phyloP scores from a whole-genome alignment of 1,140 invertebrate species.

The Lepidurus couesii region DNA sequence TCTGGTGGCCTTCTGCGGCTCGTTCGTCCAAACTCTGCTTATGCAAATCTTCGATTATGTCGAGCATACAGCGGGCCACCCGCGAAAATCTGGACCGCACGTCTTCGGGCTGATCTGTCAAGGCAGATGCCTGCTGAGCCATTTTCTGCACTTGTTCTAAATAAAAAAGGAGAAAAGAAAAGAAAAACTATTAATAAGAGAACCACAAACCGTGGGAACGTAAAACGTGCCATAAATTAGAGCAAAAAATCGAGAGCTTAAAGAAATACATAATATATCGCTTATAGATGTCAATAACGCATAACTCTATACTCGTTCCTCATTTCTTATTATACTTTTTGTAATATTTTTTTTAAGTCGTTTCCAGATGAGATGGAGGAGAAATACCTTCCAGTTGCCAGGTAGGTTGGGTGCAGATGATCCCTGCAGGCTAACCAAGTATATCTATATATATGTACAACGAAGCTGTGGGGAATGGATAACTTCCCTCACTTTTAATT shows the following conservation, averaged over 20 bases:
- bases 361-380: neutral
- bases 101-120: conserved; percentile 29
- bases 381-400: neutral
- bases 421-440: conserved; percentile 10
- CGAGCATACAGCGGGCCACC: conserved; percentile 43
- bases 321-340: no score
- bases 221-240: conserved; percentile 14
- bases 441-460: neutral
- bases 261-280: neutral
- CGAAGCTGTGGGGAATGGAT: neutral
- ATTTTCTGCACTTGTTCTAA: conserved; percentile 3
- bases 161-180: neutral
- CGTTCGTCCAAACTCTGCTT: conserved; percentile 34
- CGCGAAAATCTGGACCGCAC: conserved; percentile 39
- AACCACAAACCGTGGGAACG: conserved; percentile 5
- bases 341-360: neutral
- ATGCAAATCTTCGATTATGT: conserved; percentile 44
- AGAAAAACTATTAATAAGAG: neutral
- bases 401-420: neutral
- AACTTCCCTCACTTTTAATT: neutral
- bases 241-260: no score
- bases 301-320: neutral
- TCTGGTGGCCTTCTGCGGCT: neutral
- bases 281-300: conserved; percentile 10
- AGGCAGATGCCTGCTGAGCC: neutral